Percentiles rank a stretch among this genome's conserved stretches.
These are phyloP conservation scores for Zaprionus taronus DNA, from an alignment of 1,140 invertebrate species.

Conservation along the genomic window DNA sequence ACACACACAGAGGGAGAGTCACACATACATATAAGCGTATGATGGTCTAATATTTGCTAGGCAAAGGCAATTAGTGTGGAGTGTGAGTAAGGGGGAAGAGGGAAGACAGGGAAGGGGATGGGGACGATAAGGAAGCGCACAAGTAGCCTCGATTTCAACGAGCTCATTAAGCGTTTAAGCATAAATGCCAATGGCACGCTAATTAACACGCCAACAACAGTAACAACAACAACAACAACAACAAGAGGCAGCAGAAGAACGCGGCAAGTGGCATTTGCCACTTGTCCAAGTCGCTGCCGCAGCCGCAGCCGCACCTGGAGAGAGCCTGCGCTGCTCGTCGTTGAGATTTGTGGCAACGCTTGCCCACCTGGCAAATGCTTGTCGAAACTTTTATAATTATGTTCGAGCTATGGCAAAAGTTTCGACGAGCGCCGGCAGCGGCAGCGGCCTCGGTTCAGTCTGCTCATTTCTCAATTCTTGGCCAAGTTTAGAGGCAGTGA, in stretches of 20 bases:
- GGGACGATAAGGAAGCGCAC: slow-evolving; percentile 37
- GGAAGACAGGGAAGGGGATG: no score
- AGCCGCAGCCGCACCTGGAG: neutral
- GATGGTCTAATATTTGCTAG: slow-evolving; percentile 19
- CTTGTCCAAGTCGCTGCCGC: slow-evolving; percentile 52
- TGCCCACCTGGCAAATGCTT: slow-evolving; percentile 81
- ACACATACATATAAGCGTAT: neutral
- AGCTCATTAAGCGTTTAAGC: slow-evolving; percentile 80
- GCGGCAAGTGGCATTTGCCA: slow-evolving; percentile 68
- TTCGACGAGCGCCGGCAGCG: slow-evolving; percentile 47
- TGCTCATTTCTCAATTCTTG: slow-evolving; percentile 60
- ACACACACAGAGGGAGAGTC: neutral
- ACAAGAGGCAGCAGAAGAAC: neutral
- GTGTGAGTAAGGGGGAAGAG: neutral
- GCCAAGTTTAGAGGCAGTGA: slow-evolving; percentile 71
- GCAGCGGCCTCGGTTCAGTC: slow-evolving; percentile 10
- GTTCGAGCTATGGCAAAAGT: slow-evolving; percentile 81
- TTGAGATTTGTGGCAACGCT: slow-evolving; percentile 38
- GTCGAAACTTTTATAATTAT: slow-evolving; percentile 83
- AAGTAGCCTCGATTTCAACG: slow-evolving; percentile 63
- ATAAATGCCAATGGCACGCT: slow-evolving; percentile 80
- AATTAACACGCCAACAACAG: slow-evolving; percentile 61
- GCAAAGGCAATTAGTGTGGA: slow-evolving; percentile 47
- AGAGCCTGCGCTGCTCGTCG: slow-evolving; percentile 7
- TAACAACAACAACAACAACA: slow-evolving; percentile 4